Base-by-base conservation (phyloP, 2,113 vertebrate genomes). In the Tympanuchus pallidicinctus region DNA sequence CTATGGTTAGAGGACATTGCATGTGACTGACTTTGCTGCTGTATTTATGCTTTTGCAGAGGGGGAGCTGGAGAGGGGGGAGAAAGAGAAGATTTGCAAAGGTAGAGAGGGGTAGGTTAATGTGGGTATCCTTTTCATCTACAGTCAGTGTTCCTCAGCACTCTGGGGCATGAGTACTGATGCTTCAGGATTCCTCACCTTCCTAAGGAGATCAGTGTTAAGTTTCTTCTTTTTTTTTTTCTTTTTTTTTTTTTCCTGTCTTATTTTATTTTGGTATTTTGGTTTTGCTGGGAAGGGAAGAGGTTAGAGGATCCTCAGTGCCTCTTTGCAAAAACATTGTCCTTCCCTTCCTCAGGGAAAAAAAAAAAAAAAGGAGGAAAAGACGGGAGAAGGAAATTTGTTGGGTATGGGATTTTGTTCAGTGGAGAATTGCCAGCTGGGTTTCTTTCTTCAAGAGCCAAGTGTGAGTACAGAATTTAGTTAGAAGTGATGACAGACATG, bases 381-480 rank as follows among this genome's bases (percentile, higher is more conserved):
- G 77, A 64, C 15, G 42, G 72, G 84, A 88, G 28, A 90, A 86
- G 63, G 76, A 96, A 94, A 97, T 96, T 93, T 88, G 75, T 54
- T 91, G 73, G 88, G 40, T 97, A 95, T 91, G 74, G 93, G 92
- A 59, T 93, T 64, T 94, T 90, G 70, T 86, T 89, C 82, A 69
- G 92, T 95, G 66, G 81, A 64, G 59, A 96, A 96, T 69, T 96
- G 94, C 88, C 93, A 96, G 87, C 72, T 93, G 82, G 90, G 85
- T 93, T 96, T 95, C 85, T 80, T 94, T 93, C 89, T 92, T 87
- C 73, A 84, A 91, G 85, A 96, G 92, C 94, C 93, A 89, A 90
- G 86, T 89, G 91, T 82, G 88, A 88, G 93, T 88, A 81, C 28
- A 60, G 90, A 96, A 77, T 97, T 97, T 97, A 97, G 95, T 98